Percentiles rank a stretch among this genome's conserved stretches.
These are phyloP conservation scores for Sitobion miscanthi DNA, from an alignment of 1,140 invertebrate genomes.

Conservation along the genomic window DNA sequence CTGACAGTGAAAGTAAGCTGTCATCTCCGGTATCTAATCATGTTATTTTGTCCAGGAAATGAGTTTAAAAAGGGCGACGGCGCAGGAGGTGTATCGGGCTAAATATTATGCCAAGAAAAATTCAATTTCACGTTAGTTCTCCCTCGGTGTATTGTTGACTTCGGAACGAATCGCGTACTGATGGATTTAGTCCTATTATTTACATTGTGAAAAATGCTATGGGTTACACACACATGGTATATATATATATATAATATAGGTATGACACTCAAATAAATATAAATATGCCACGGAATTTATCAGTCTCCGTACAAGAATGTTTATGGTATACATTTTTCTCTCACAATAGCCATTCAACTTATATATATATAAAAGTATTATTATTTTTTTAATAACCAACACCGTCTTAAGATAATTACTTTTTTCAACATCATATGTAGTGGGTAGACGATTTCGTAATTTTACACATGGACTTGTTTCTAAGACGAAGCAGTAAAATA, in stretches of 20 bases:
- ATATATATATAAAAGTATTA: neutral
- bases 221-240: neutral
- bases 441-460: neutral
- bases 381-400: neutral
- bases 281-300: neutral
- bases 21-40: slow-evolving; percentile 19
- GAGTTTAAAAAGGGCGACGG: neutral
- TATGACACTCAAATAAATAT: neutral
- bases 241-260: neutral
- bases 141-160: neutral
- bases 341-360: neutral
- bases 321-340: neutral
- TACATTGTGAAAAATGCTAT: neutral
- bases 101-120: slow-evolving; percentile 10
- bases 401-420: neutral
- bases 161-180: neutral
- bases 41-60: neutral
- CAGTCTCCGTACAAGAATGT: neutral
- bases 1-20: neutral
- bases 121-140: slow-evolving; percentile 9
- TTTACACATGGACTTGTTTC: no score
- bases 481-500: no score
- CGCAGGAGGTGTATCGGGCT: neutral
- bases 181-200: slow-evolving; percentile 1
- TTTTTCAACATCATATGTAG: neutral